Evolutionary conservation across 1,140 invertebrate species (phyloP).

Genomic region (Anastrepha ludens): DNA sequence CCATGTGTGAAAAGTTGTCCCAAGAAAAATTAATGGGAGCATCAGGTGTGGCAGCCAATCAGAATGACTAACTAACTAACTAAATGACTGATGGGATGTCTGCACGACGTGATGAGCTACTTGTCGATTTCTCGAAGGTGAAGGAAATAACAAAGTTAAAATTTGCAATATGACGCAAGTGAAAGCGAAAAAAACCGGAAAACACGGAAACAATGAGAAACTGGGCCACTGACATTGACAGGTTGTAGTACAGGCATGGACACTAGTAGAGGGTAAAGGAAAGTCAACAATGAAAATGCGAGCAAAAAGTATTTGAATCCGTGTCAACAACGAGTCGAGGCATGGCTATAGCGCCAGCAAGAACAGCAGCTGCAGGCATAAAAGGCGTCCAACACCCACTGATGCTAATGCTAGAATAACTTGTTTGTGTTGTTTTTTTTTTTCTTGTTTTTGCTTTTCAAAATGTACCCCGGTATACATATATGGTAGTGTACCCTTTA

Average conservation of each 20-base stretch:
- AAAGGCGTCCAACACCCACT: neutral
- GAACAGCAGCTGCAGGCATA: neutral
- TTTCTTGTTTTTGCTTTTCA: neutral
- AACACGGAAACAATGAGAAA: neutral
- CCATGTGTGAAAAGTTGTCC: neutral
- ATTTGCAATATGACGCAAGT: neutral
- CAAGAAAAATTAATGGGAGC: neutral
- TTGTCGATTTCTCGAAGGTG: constrained; percentile 3
- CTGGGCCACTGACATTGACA: constrained; percentile 53
- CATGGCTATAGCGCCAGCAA: neutral
- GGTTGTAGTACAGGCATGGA: neutral
- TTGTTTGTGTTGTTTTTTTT: neutral
- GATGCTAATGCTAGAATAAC: constrained; percentile 46
- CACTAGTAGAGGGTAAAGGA: neutral
- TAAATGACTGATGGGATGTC: neutral
- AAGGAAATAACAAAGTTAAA: constrained; percentile 32
- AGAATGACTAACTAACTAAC: constrained; percentile 17
- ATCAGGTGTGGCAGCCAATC: neutral
- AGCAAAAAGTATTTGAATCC: neutral
- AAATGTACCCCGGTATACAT: too few species aligned
- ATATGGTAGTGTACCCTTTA: too few species aligned
- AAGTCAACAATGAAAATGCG: neutral
- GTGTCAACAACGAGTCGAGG: constrained; percentile 15
- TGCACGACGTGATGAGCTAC: neutral
- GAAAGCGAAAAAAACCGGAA: neutral